Conservation (phyloP, 2,888 invertebrate genomes). For the Apotomis capreana region DNA sequence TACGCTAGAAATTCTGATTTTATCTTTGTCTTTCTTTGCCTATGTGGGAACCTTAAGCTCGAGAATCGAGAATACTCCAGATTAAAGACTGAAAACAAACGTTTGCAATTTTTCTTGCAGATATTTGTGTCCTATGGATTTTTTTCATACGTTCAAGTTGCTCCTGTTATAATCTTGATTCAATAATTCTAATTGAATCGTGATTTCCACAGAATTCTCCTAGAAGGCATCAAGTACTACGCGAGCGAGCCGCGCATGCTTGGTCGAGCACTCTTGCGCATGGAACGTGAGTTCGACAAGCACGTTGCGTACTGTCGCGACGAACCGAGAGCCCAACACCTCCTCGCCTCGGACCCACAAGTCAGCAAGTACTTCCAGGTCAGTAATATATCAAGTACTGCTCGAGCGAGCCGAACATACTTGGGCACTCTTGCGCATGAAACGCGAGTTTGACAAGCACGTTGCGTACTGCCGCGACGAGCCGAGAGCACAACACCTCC, state of each 20-base stretch:
- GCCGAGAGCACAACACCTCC: constrained; percentile 91
- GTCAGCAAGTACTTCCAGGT: constrained; percentile 93
- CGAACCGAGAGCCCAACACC: constrained; percentile 91
- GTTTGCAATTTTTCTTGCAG: too few species aligned
- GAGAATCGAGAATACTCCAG: too few species aligned
- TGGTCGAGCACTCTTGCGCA: constrained; percentile 93
- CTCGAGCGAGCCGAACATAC: constrained; percentile 92
- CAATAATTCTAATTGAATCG: not conserved
- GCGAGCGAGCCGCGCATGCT: constrained; percentile 94
- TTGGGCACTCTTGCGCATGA: constrained; percentile 95
- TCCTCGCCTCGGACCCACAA: constrained; percentile 87
- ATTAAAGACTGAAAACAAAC: too few species aligned
- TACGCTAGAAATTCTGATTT: too few species aligned
- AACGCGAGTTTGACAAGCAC: constrained; percentile 97
- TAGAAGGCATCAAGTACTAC: constrained; percentile 97
- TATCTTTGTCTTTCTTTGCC: too few species aligned
- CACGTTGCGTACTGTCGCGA: constrained; percentile 95
- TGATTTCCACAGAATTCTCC: constrained; percentile 86
- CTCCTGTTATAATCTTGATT: too few species aligned
- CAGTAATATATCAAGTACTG: constrained; percentile 85
- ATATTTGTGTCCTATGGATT: too few species aligned
- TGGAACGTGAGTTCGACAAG: constrained; percentile 97
- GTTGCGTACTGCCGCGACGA: constrained; percentile 95
- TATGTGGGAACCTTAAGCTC: too few species aligned
- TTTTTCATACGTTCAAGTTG: too few species aligned